These are phyloP conservation scores for Matsumyia berberina DNA, from an alignment of 2,888 invertebrate genomes.

Conservation along the genomic window DNA sequence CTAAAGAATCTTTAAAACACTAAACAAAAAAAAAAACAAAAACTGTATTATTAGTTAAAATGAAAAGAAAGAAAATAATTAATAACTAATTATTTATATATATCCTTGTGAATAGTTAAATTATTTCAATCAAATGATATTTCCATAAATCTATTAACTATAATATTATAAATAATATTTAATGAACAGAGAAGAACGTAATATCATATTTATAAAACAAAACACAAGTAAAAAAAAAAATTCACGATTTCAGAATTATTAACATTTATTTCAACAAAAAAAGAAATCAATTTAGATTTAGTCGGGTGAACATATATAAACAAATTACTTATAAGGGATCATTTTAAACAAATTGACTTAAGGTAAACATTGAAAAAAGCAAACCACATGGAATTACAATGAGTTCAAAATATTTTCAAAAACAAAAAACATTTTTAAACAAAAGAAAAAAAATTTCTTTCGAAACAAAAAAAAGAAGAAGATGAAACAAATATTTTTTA, in stretches of 20 bases:
- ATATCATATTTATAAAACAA: conserved; percentile 72
- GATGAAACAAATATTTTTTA: conserved; percentile 36
- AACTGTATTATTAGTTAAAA: conserved; percentile 74
- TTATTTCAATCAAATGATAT: conserved; percentile 75
- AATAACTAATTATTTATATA: conserved; percentile 70
- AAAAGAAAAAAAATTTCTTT: conserved; percentile 46
- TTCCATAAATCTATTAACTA: conserved; percentile 68
- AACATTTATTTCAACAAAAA: conserved; percentile 56
- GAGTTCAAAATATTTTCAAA: conserved; percentile 64
- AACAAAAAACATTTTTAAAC: conserved; percentile 60
- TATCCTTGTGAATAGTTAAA: conserved; percentile 76
- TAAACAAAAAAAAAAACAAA: conserved; percentile 43
- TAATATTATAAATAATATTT: conserved; percentile 53
- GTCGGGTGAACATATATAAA: conserved; percentile 62
- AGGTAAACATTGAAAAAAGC: conserved; percentile 37
- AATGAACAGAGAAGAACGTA: conserved; percentile 62
- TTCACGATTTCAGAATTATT: conserved; percentile 62
- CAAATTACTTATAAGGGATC: conserved; percentile 67
- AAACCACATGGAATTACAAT: conserved; percentile 23
- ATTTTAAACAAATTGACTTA: conserved; percentile 65
- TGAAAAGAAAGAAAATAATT: conserved; percentile 39
- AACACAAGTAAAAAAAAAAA: conserved; percentile 32
- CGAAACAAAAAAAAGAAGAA: conserved; percentile 31
- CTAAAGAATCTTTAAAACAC: conserved; percentile 61
- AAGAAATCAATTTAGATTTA: conserved; percentile 51